phyloP scores from a whole-genome alignment of 2,888 invertebrate genomes.

The Caenorhabditis macrosperma region DNA sequence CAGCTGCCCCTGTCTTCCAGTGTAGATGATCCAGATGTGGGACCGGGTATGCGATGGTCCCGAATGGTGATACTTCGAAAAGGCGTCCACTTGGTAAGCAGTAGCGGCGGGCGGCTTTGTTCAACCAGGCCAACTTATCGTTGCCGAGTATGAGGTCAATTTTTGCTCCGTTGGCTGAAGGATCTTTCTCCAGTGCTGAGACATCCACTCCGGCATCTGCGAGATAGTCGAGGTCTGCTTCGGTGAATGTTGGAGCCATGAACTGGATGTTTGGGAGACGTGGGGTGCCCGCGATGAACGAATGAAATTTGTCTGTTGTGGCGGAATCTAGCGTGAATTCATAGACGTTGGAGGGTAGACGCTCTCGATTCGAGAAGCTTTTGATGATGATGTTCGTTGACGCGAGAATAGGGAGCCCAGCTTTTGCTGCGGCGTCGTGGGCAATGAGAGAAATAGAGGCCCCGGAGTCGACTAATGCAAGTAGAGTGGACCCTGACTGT shows the following conservation, averaged over 20 bases:
- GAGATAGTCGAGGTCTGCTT: background rate
- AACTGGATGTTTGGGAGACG: no score
- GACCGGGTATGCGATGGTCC: background rate
- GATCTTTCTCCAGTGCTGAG: background rate
- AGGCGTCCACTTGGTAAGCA: conserved; percentile 1
- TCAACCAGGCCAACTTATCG: background rate
- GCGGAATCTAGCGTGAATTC: no score
- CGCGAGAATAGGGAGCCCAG: background rate
- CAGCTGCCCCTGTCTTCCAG: no score
- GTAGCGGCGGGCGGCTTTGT: background rate
- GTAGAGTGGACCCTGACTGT: no score
- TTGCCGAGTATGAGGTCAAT: conserved; percentile 5
- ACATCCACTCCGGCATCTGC: background rate
- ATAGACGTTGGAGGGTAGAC: background rate
- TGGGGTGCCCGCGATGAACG: no score
- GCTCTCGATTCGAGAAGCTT: conserved; percentile 1
- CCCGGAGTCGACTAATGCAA: conserved; percentile 5
- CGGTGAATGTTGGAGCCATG: background rate
- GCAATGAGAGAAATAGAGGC: conserved; percentile 2
- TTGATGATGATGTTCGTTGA: background rate
- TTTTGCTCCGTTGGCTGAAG: background rate
- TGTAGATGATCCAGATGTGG: background rate
- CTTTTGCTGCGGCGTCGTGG: background rate
- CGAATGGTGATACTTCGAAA: background rate
- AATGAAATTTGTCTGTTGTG: no score